Conservation (phyloP, 2,113 vertebrate genomes). For the Ellobius talpinus region DNA sequence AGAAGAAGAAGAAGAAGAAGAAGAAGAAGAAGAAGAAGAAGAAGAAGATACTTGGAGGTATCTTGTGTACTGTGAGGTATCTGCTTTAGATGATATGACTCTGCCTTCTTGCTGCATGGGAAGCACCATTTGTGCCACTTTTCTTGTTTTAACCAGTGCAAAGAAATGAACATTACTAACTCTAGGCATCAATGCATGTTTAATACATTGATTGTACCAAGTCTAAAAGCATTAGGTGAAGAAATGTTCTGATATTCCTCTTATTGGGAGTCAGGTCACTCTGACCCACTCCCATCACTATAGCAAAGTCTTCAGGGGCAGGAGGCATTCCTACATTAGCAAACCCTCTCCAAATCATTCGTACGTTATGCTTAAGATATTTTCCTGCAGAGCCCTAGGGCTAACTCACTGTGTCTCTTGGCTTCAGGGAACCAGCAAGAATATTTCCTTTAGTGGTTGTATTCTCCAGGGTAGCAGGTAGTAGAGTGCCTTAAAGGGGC, state of each 20-base stretch:
- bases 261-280: neutral
- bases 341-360: neutral
- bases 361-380: neutral
- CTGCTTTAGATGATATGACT: neutral
- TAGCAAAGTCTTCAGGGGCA: neutral
- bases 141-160: neutral
- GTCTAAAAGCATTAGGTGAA: neutral
- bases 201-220: neutral
- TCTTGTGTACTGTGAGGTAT: neutral
- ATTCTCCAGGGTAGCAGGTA: neutral
- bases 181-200: neutral
- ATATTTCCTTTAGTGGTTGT: neutral
- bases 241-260: neutral
- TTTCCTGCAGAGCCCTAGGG: neutral
- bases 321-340: neutral
- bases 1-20: too few species aligned
- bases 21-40: neutral
- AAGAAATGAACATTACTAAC: neutral
- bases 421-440: neutral
- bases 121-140: neutral
- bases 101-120: neutral
- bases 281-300: neutral
- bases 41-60: neutral
- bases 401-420: slow-evolving; percentile 24
- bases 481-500: neutral